Percentiles rank a stretch among this genome's conserved stretches.
Evolutionary conservation across 2,797 vertebrate species (phyloP).

Genomic region (Remorina albescens): DNA sequence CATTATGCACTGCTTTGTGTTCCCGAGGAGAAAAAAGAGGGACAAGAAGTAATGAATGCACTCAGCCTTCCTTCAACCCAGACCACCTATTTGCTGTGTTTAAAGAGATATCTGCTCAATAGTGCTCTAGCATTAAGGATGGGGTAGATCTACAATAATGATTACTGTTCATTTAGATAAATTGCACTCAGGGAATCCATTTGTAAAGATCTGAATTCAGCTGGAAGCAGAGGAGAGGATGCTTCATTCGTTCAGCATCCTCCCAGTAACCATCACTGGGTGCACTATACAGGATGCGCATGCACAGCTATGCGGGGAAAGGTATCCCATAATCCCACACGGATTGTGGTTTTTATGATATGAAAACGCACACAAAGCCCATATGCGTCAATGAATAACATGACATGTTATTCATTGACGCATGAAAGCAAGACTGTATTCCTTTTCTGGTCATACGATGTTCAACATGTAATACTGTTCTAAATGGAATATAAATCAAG

Average conservation of each 20-base stretch:
- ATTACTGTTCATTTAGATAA: constrained; percentile 86
- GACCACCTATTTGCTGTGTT: constrained; percentile 82
- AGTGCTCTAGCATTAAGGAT: constrained; percentile 78
- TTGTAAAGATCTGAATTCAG: constrained; percentile 77
- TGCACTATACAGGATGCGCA: constrained; percentile 30
- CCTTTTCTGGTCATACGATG: constrained; percentile 44
- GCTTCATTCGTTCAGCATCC: constrained; percentile 60
- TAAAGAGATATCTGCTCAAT: constrained; percentile 86
- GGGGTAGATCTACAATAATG: constrained; percentile 81
- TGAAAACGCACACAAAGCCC: constrained; percentile 53
- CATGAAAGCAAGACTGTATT: constrained; percentile 55
- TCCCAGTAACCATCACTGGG: constrained; percentile 36
- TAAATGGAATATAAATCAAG: constrained; percentile 56
- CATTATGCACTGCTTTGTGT: constrained; percentile 87
- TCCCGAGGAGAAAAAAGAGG: constrained; percentile 52
- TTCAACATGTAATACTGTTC: constrained; percentile 45
- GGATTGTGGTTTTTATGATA: constrained; percentile 50
- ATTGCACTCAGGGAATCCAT: constrained; percentile 80
- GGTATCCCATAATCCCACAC: constrained; percentile 48
- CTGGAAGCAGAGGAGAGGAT: constrained; percentile 60
- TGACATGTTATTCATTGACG: constrained; percentile 58
- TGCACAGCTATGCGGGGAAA: constrained; percentile 29
- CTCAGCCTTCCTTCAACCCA: constrained; percentile 76
- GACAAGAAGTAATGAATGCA: constrained; percentile 81
- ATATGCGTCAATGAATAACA: no score